These are phyloP conservation scores for Sclerurus mexicanus DNA, from an alignment of 2,113 vertebrate species.

Conservation along the genomic window DNA sequence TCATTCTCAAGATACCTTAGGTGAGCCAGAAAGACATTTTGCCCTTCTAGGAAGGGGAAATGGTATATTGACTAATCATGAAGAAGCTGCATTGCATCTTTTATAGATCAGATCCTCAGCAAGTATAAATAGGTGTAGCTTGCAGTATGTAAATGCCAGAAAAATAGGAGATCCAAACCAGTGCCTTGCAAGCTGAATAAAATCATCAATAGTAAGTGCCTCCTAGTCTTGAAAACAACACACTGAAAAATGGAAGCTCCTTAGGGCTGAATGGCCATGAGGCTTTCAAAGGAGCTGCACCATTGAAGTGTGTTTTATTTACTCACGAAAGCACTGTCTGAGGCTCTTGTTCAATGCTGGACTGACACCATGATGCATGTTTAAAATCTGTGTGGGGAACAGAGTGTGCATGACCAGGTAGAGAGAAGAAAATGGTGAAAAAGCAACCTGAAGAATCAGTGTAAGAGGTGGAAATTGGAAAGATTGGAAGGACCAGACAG, in stretches of 20 bases:
- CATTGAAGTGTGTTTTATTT: not conserved
- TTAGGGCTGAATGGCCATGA: not conserved
- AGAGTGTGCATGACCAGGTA: rapidly evolving
- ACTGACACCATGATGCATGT: not conserved
- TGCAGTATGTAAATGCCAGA: not conserved
- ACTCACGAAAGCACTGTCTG: not conserved
- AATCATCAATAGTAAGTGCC: not conserved
- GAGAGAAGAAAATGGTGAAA: not conserved
- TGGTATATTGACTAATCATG: not conserved
- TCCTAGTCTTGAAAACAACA: not conserved
- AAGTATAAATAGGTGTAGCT: not conserved
- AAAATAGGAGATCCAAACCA: not conserved
- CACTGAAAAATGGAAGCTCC: not conserved
- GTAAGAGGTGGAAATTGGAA: not conserved
- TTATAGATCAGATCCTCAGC: not conserved
- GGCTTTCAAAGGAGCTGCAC: not conserved
- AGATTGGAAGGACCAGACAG: not conserved
- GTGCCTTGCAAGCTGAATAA: not conserved
- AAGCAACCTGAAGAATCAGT: not conserved
- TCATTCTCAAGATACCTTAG: not conserved
- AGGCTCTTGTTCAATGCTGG: not conserved
- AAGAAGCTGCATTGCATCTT: not conserved
- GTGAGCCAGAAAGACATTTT: not conserved
- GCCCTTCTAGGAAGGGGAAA: not conserved
- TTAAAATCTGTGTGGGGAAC: not conserved